Base-by-base conservation (phyloP, 2,797 vertebrate species). In the Spondyliosoma cantharus region DNA sequence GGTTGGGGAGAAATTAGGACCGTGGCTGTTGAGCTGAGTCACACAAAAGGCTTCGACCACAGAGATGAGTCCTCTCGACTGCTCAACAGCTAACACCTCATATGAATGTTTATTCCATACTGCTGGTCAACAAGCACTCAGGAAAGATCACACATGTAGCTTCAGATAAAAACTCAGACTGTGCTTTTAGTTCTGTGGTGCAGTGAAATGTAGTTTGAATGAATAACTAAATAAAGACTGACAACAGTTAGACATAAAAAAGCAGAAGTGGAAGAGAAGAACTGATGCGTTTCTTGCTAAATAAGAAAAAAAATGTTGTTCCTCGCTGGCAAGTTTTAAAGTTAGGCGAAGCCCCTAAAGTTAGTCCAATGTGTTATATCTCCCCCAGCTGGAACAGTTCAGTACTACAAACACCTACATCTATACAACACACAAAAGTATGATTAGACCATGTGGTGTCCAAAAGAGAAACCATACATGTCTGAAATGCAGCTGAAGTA, bases 351-450 rank as follows among this genome's bases (percentile, higher is more conserved):
- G 11, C 0, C 6, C n/a, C 14, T 60, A 5, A 7, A 42, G 29
- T 19, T 59, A 57, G 19, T 19, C 22, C 19, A 32, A 5, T 45
- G 53, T 64, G 64, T 20, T 74, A 76, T 9, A 83, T 13, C 83
- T 67, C 91, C 91, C 73, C 76, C 89, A 29, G 59, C 83, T 91
- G 91, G 87, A 82, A 53, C 2, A 69, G 32, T 20, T 29, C 20
- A 56, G 77, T 72, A 89, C 78, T 83, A 58, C 84, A 82, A 46
- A 46, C 46, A 69, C 8, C 13, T 67, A 29, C 15, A 24, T 52
- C 12, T 48, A 20, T 24, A 3, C 15, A 46, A 22, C 8, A 13
- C 22, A 43, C 17, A 68, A 7, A 2, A 29, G 29, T 14, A 29
- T 61, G 52, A 1, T 46, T 25, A 13, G 14, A 29, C 20, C 17